Base-by-base conservation (phyloP, 1,140 invertebrate species). In the Drosophila ohnishii region DNA sequence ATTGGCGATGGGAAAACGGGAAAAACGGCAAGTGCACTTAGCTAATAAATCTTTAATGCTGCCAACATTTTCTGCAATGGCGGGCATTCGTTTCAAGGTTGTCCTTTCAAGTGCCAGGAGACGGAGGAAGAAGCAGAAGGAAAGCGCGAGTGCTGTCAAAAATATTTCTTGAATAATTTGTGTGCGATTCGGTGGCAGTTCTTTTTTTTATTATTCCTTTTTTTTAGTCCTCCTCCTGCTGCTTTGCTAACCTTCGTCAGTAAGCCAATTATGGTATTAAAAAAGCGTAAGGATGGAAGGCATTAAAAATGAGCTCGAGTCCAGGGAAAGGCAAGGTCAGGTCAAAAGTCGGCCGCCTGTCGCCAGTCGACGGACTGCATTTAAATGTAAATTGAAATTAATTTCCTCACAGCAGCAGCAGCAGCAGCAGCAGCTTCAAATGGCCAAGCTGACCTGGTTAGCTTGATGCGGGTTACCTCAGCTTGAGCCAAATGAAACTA, bases 381-480 rank as follows among this genome's bases (percentile, higher is more conserved):
- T 86, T 86, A 86, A 87, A 86, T 86, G 82, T 82, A 87, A 86
- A 86, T 86, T 86, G 83, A 86, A 86, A 86, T 87, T 87, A 87
- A 86, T 82, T 87, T 86, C 75, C 65, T 70, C 61, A 37, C 22
- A 45, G 42, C 19, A 22, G 42, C 40, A 45, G 45, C 22, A 47
- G 42, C 42, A 22, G 45, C 22, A 47, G 58, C 73, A 64, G 40
- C n/a, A 34, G 32, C 70, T 61, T 42, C 63, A 79, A 84, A 64
- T 83, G 82, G 62, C 74, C 59, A 53, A 56, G 45, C 28, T 42
- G 72, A 75, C 59, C 82, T 59, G 64, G 70, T 78, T 74, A 50
- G 37, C 61, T 65, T 86, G 83, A 86, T 87, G 78, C 72, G 75
- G 82, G 82, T 71, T 78, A 14, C 40, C 75, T 55, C 32, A 28